A percentile compares a stretch with the other conserved stretches of the same genome.
Conservation (phyloP, 2,797 vertebrate species). For the Mus minutoides region DNA sequence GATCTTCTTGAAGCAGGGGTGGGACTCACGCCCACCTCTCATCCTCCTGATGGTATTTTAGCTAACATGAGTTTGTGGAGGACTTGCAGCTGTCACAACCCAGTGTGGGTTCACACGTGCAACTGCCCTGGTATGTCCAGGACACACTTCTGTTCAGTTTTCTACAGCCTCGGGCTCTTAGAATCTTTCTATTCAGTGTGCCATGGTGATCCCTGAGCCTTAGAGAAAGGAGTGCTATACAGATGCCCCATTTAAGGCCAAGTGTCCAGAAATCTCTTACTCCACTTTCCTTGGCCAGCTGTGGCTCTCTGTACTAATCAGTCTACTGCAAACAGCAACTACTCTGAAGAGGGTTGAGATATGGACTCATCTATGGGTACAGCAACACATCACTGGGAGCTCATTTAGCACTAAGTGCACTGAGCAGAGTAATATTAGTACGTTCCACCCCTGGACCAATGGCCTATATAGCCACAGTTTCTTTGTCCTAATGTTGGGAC, state of each 20-base stretch:
- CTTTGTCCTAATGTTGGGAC: not conserved
- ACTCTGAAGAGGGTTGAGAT: not conserved
- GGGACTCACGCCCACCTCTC: not conserved
- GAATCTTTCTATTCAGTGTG: not conserved
- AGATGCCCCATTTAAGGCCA: not conserved
- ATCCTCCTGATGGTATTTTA: not conserved
- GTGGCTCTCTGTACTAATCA: not conserved
- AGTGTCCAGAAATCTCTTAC: not conserved
- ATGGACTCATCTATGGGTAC: no score
- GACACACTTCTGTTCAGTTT: not conserved
- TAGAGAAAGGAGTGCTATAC: not conserved
- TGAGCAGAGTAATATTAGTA: no score
- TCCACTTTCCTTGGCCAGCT: not conserved
- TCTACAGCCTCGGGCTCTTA: no score
- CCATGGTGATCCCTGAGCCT: not conserved
- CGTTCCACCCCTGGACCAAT: not conserved
- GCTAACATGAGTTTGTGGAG: not conserved
- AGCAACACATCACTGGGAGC: not conserved
- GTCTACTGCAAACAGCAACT: not conserved
- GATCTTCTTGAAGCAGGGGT: not conserved
- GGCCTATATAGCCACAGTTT: not conserved
- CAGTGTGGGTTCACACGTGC: not conserved
- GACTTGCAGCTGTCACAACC: not conserved
- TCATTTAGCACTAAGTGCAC: not conserved
- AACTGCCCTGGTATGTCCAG: not conserved